Percentiles rank a stretch among this genome's conserved stretches.
Conservation (phyloP, 2,888 invertebrate species). For the Arenicola marina region DNA sequence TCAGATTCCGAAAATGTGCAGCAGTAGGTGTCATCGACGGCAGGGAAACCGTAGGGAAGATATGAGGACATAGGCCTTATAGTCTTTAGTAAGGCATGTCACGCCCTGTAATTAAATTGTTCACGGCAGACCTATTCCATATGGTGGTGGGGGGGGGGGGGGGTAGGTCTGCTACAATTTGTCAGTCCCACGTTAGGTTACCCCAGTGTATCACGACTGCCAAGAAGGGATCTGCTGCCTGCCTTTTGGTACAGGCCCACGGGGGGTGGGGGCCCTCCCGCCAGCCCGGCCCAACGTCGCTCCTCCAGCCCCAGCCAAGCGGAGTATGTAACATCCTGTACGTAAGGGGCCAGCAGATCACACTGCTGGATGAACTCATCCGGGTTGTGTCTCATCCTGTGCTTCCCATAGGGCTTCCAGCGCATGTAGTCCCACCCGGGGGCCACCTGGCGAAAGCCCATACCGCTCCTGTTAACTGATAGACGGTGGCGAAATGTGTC, state of each 20-base stretch:
- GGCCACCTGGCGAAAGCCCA: conserved; percentile 20
- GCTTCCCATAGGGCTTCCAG: conserved; percentile 32
- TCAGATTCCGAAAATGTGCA: too few species aligned
- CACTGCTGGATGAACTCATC: conserved; percentile 24
- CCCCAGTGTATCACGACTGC: background rate
- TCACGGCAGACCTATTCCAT: too few species aligned
- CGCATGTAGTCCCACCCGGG: conserved; percentile 34
- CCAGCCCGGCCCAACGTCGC: conserved; percentile 29
- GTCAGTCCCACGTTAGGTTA: too few species aligned
- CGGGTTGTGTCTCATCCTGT: conserved; percentile 21
- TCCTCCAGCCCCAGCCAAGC: conserved; percentile 30
- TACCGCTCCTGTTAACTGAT: conserved; percentile 11
- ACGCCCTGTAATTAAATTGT: too few species aligned
- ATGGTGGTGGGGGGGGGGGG: too few species aligned
- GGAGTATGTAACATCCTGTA: conserved; percentile 20
- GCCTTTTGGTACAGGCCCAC: conserved; percentile 12
- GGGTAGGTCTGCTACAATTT: too few species aligned
- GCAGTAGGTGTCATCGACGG: too few species aligned
- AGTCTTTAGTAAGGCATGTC: too few species aligned
- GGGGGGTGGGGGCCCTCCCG: conserved; percentile 18
- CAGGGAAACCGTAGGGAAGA: too few species aligned
- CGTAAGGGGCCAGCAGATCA: conserved; percentile 25
- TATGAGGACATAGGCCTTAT: too few species aligned
- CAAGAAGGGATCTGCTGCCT: conserved; percentile 2
- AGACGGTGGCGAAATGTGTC: conserved; percentile 19